Percentiles rank a stretch among this genome's conserved stretches.
Evolutionary conservation across 1,140 invertebrate genomes (phyloP).

Genomic region (Drosophila insularis): DNA sequence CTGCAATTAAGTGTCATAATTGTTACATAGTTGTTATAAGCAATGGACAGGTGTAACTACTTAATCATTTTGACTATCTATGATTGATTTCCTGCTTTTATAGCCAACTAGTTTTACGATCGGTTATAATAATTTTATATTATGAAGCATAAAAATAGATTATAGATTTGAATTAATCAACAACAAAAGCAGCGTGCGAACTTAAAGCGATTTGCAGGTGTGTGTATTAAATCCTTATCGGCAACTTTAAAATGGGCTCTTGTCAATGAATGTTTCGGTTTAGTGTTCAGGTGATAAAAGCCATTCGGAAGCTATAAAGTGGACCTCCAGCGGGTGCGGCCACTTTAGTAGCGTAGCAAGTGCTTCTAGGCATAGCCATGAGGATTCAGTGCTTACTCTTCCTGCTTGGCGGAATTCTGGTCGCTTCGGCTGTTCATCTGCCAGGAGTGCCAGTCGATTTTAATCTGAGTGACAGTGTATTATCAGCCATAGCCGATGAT

Average conservation of each 20-base stretch:
- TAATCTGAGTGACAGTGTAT: constrained; percentile 49
- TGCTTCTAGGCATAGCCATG: constrained; percentile 34
- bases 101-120: not conserved
- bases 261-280: constrained; percentile 22
- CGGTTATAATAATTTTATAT: not conserved
- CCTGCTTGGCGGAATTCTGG: constrained; percentile 28
- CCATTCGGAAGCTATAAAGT: constrained; percentile 56
- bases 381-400: constrained; percentile 39
- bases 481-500: constrained; percentile 69
- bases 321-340: constrained; percentile 9
- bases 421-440: constrained; percentile 55
- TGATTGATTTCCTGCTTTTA: not conserved
- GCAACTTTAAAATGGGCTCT: constrained; percentile 6
- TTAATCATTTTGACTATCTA: not conserved
- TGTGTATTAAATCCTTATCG: constrained; percentile 25
- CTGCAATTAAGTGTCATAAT: too few relatives aligned
- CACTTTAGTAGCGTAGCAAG: constrained; percentile 38
- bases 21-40: too few relatives aligned
- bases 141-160: not conserved
- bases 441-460: constrained; percentile 68
- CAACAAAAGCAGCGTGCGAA: not conserved
- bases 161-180: constrained; percentile 4
- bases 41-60: not conserved
- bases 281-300: constrained; percentile 30
- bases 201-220: not conserved